Conservation (phyloP, 2,113 vertebrate species). For the Lontra canadensis region DNA sequence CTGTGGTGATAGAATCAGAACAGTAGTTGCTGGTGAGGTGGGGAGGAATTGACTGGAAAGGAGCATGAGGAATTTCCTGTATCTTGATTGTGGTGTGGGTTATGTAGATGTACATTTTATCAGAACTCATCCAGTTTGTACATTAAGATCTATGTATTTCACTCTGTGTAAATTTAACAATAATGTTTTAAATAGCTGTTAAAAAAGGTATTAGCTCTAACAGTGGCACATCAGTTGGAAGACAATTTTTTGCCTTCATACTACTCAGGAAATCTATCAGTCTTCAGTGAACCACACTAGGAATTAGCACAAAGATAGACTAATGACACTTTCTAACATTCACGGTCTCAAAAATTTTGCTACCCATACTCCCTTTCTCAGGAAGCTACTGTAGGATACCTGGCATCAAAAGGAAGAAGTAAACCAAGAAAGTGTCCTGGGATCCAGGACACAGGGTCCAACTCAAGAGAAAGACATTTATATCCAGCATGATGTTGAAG, state of each 20-base stretch:
- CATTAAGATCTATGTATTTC: neutral
- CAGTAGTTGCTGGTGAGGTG: neutral
- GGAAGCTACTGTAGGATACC: neutral
- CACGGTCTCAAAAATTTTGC: conserved; percentile 19
- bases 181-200: neutral
- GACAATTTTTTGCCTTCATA: neutral
- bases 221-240: neutral
- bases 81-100: neutral
- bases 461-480: neutral
- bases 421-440: neutral
- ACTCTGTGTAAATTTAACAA: neutral
- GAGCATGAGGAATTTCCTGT: neutral
- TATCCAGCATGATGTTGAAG: neutral
- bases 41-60: neutral
- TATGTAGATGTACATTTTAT: neutral
- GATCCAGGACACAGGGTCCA: neutral
- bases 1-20: neutral
- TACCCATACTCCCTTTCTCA: conserved; percentile 1
- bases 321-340: neutral
- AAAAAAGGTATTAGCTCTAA: neutral
- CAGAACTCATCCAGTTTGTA: conserved; percentile 2
- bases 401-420: neutral
- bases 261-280: neutral
- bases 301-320: neutral
- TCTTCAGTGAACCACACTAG: neutral